Evolutionary conservation across 2,797 vertebrate species (phyloP).

Genomic region (Scomberomorus guttatus): DNA sequence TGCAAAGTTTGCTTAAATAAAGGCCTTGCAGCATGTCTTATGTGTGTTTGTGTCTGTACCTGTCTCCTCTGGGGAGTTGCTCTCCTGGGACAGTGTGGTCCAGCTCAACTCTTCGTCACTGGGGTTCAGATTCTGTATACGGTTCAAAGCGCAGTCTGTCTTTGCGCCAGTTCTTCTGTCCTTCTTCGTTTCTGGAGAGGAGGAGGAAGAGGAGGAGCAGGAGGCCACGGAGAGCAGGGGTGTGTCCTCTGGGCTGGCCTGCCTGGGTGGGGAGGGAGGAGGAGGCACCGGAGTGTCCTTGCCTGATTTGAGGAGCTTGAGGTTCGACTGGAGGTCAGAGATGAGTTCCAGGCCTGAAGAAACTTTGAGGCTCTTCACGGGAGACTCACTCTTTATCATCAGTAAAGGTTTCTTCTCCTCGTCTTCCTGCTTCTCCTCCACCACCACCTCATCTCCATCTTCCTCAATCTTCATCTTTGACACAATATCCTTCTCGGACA

Average conservation of each 20-base stretch:
- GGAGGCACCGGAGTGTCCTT: conserved; percentile 73
- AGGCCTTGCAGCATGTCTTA: conserved; percentile 1
- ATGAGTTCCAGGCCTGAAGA: conserved; percentile 66
- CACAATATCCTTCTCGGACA: conserved; percentile 83
- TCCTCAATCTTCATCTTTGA: conserved; percentile 78
- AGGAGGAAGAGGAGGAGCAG: conserved; percentile 87
- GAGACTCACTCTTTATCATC: conserved; percentile 60
- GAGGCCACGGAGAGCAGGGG: conserved; percentile 86
- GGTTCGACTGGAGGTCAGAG: conserved; percentile 72
- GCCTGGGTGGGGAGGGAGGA: conserved; percentile 79
- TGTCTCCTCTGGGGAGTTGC: conserved; percentile 93
- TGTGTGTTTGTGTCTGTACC: conserved; percentile 79
- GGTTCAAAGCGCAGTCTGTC: conserved; percentile 95
- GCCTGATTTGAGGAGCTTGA: conserved; percentile 69
- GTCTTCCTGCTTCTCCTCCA: conserved; percentile 65
- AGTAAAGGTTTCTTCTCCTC: conserved; percentile 79
- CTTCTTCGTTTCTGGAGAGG: conserved; percentile 97
- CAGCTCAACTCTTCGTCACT: conserved; percentile 98
- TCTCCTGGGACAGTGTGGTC: conserved; percentile 97
- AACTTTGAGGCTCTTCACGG: conserved; percentile 51
- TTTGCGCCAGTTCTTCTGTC: conserved; percentile 96
- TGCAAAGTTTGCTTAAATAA: not conserved
- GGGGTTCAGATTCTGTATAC: conserved; percentile 96
- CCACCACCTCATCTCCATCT: conserved; percentile 66
- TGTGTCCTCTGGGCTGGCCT: conserved; percentile 89